These are phyloP conservation scores for Atta colombica DNA, from an alignment of 1,140 invertebrate genomes.

Conservation along the genomic window DNA sequence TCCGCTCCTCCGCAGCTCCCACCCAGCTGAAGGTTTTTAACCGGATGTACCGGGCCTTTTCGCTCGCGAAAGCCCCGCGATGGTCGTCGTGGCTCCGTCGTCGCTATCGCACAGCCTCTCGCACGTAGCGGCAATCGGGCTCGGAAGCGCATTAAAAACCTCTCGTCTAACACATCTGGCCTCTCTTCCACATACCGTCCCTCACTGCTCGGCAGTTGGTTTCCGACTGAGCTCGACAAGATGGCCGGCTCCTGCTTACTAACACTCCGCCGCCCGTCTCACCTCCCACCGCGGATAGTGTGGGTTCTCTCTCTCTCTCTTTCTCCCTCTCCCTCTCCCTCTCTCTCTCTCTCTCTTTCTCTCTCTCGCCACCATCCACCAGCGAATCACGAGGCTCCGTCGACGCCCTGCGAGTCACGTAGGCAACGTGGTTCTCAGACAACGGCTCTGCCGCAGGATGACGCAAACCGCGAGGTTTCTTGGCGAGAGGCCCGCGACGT, in stretches of 20 bases:
- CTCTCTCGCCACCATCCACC: conserved; percentile 18
- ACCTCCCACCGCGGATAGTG: neutral
- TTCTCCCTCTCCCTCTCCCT: neutral
- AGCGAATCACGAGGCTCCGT: conserved; percentile 72
- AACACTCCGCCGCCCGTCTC: conserved; percentile 46
- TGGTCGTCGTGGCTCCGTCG: conserved; percentile 72
- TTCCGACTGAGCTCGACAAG: conserved; percentile 84
- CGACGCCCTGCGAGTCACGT: conserved; percentile 80
- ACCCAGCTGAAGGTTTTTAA: conserved; percentile 71
- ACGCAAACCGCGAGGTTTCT: conserved; percentile 22
- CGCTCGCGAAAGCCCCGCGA: conserved; percentile 71
- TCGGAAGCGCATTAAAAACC: conserved; percentile 85
- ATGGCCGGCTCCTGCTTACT: conserved; percentile 76
- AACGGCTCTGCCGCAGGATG: neutral
- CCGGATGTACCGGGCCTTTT: conserved; percentile 69
- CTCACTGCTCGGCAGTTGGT: conserved; percentile 86
- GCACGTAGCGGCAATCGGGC: conserved; percentile 82
- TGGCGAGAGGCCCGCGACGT: too few species aligned
- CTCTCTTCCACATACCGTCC: conserved; percentile 83
- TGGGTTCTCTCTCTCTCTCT: too few species aligned
- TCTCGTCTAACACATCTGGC: conserved; percentile 85
- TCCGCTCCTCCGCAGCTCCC: conserved; percentile 35
- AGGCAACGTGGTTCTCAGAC: conserved; percentile 70
- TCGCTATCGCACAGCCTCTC: conserved; percentile 82
- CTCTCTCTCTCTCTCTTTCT: neutral